Base-by-base conservation (phyloP, 2,113 vertebrate species). In the Tetrao urogallus region DNA sequence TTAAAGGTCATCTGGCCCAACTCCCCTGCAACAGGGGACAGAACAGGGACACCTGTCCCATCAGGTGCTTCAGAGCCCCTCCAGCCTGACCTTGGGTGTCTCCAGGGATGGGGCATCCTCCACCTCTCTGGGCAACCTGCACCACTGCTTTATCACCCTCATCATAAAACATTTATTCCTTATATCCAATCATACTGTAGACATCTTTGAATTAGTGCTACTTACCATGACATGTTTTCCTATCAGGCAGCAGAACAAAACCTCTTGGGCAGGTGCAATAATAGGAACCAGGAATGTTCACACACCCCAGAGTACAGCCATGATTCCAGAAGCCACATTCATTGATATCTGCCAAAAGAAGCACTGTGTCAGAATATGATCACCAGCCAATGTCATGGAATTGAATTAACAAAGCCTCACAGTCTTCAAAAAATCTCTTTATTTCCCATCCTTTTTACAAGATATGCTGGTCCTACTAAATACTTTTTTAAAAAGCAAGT, bases 251-350 rank as follows among this genome's bases (percentile, higher is more conserved):
- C 81, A 99, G 97, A 82, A 98, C 92, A 30, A 99, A 99, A 48
- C 98, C 98, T 77, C 91, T 86, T 0, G 99, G 99, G 65, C 99
- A 99, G n/a, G 98, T 99, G 84, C 99, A 99, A 82, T 99, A 98
- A 93, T 99, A 99, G 42, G 99, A 99, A 8, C 99, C 99, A 7
- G 98, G 99, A 56, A 96, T 94, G 86, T 99, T 99, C 94, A 99
- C 98, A 95, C 99, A 99, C 15, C 99, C 99, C 32, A 99, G 98
- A 88, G 99, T 99, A 95, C 99, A 99, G 89, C 99, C 99, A 0
- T 99, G 99, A 72, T 98, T 99, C 98, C 98, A 98, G 40, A 98
- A 96, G 71, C 98, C 98, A 85, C 99, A 99, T 95, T 99, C 99
- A 42, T 99, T 99, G 82, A 99, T 93, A 97, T 99, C 99, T 99